Percentiles rank a stretch among this genome's conserved stretches.
These are phyloP conservation scores for Plebejus melissa DNA, from an alignment of 2,888 invertebrate genomes.

Conservation along the genomic window DNA sequence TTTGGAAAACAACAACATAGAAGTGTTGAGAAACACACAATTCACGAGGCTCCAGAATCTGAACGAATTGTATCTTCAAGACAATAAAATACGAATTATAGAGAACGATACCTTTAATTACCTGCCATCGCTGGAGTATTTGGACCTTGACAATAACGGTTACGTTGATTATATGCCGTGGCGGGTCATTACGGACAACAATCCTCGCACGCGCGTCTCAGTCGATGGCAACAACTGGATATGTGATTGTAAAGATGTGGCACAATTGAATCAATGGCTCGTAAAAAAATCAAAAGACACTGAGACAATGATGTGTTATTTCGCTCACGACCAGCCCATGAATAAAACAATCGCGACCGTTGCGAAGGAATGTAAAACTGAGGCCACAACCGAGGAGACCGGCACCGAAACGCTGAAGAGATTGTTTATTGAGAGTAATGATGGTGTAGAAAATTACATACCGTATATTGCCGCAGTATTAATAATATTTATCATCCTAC, in stretches of 20 bases:
- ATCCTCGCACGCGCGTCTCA: constrained; percentile 83
- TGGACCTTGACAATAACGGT: constrained; percentile 87
- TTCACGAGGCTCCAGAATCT: constrained; percentile 87
- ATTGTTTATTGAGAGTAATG: constrained; percentile 81
- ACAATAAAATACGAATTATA: constrained; percentile 86
- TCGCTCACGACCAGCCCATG: constrained; percentile 73
- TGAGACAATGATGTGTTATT: constrained; percentile 83
- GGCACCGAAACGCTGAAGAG: constrained; percentile 78
- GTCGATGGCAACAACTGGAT: constrained; percentile 90
- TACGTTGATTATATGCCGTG: constrained; percentile 88
- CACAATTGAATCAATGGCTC: constrained; percentile 84
- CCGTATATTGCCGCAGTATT: constrained; percentile 85
- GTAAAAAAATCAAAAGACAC: constrained; percentile 83
- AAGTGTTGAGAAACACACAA: constrained; percentile 86
- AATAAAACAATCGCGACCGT: constrained; percentile 73
- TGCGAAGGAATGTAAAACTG: constrained; percentile 79
- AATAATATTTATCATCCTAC: constrained; percentile 83
- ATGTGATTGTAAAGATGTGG: constrained; percentile 87
- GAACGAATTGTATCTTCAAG: constrained; percentile 86
- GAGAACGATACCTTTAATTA: constrained; percentile 88
- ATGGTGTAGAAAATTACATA: constrained; percentile 85
- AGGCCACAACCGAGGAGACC: constrained; percentile 81
- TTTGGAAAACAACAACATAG: constrained; percentile 86
- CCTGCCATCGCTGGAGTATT: constrained; percentile 84
- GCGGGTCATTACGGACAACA: constrained; percentile 83